Evolutionary conservation across 2,888 invertebrate genomes (phyloP), one percentile per base, ranked within the genome.

Genomic region (Drosophila melanocephala): DNA sequence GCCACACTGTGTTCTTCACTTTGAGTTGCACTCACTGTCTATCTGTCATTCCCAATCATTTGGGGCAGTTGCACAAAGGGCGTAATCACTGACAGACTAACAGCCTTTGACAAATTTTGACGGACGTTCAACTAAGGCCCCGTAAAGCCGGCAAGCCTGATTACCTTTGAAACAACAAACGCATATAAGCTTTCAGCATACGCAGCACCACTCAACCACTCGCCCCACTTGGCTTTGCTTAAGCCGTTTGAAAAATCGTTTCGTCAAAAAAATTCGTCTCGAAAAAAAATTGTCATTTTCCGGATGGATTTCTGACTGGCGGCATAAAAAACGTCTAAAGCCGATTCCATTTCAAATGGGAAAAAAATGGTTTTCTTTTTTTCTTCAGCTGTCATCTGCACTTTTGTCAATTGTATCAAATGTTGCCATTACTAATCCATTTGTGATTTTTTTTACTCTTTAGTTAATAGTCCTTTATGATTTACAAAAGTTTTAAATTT

Each of bases 71-170:
- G 51, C 64, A 52, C 44, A 53, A 52, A 56, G 35, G n/a, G 19
- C 28, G 39, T 19, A n/a, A 39, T 42, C 57, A 30, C 39, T 22
- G 14, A 16, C 12, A n/a, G 28, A 42, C 44, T 42, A 66, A 75
- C 39, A 64, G 68, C 75, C 72, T 75, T 81, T 78, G 78, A 75
- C 72, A 69, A 62, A 57, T 28, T 39, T 16, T 57, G 57, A 14
- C 55, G 51, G 50, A 70, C 71, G 58, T 77, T 58, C 72, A 77
- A 78, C 75, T 67, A 83, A 78, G 76, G 62, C 64, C 57, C 52
- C 44, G 44, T 56, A 70, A 82, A 78, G 72, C 74, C 66, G 32
- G 9, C 65, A 75, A 72, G 74, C 58, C 68, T 79, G 70, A 74
- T 72, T 73, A 72, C 67, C 64, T 64, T 68, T 65, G 52, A 64